A percentile compares a stretch with the other conserved stretches of the same genome.
These are phyloP conservation scores for Hippocampus comes DNA, from an alignment of 2,113 vertebrate genomes.

Conservation along the genomic window DNA sequence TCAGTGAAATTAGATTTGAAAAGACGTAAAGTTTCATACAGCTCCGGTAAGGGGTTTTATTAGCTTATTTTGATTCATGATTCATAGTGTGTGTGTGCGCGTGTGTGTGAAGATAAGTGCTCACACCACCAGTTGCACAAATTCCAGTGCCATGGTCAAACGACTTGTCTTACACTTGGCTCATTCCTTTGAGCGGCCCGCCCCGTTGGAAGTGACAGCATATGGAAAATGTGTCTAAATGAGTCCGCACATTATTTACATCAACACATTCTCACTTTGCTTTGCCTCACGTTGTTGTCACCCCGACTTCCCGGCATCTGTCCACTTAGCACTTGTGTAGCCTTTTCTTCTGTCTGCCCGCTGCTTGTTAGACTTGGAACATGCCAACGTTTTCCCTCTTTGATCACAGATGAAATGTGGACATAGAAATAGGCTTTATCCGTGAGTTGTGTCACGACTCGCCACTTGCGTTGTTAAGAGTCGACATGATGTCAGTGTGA, in stretches of 20 bases:
- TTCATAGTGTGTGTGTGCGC: conserved; percentile 36
- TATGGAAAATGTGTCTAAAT: conserved; percentile 77
- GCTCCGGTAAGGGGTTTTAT: neutral
- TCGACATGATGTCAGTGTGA: neutral
- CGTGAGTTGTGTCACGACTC: neutral
- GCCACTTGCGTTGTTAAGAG: no score
- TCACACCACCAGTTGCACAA: conserved; percentile 29
- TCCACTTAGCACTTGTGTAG: conserved; percentile 27
- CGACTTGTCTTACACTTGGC: conserved; percentile 67
- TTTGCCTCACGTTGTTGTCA: conserved; percentile 6
- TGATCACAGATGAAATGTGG: neutral
- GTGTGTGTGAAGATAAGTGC: conserved; percentile 59
- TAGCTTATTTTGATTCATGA: neutral
- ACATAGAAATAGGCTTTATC: neutral
- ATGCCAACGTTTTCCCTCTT: neutral
- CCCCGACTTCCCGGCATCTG: conserved; percentile 28
- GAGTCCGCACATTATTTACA: conserved; percentile 67
- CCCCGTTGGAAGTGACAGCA: conserved; percentile 72
- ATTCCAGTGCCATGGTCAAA: conserved; percentile 64
- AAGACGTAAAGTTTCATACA: neutral
- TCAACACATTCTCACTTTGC: conserved; percentile 61
- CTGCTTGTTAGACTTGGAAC: conserved; percentile 1
- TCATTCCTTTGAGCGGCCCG: conserved; percentile 65
- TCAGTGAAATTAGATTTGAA: neutral
- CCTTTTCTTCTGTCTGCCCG: conserved; percentile 9